Evolutionary conservation across 1,140 invertebrate species (phyloP).

Genomic region (Drosophila sp.): DNA sequence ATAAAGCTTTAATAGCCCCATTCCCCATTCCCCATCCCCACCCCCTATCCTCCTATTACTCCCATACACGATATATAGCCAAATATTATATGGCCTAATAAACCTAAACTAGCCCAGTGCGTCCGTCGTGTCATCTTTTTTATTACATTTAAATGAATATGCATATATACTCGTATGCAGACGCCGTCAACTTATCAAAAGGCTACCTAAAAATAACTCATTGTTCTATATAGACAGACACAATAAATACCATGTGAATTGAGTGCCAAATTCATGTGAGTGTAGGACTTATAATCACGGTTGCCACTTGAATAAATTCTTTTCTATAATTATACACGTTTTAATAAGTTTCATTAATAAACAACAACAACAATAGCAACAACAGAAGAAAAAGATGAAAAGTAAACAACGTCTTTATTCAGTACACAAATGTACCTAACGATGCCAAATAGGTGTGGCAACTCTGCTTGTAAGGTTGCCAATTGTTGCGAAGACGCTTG

Average conservation of each 20-base stretch:
- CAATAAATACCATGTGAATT: neutral
- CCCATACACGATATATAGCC: neutral
- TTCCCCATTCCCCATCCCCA: neutral
- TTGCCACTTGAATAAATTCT: neutral
- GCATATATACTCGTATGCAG: conserved; percentile 14
- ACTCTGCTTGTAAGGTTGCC: conserved; percentile 6
- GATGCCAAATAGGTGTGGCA: neutral
- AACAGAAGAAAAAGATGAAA: too few species aligned
- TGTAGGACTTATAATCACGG: neutral
- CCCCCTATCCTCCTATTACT: neutral
- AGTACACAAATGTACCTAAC: neutral
- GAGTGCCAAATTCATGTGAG: conserved; percentile 47
- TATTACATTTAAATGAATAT: conserved; percentile 62
- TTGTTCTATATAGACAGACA: conserved; percentile 25
- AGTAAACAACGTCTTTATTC: too few species aligned
- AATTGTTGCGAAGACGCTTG: conserved; percentile 26
- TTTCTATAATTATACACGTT: too few species aligned
- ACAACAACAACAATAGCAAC: too few species aligned
- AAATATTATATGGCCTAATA: neutral
- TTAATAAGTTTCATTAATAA: too few species aligned
- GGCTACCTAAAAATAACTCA: conserved; percentile 51
- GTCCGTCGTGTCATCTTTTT: conserved; percentile 39
- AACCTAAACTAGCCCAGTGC: neutral
- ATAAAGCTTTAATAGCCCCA: conserved; percentile 59
- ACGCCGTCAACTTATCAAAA: conserved; percentile 30